Conservation (phyloP, 1,140 invertebrate species). For the Papilio machaon region DNA sequence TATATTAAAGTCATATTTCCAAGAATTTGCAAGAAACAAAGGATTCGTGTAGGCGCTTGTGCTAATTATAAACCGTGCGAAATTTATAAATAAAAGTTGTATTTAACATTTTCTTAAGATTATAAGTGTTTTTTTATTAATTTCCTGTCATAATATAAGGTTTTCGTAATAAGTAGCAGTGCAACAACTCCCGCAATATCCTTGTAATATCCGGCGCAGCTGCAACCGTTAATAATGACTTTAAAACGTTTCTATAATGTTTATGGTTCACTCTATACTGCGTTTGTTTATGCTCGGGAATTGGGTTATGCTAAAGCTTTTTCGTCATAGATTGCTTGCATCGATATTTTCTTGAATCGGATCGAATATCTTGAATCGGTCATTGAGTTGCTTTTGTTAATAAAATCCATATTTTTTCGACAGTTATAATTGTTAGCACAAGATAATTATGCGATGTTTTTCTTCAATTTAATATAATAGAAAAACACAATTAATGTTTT, state of each 20-base stretch:
- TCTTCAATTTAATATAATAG: no score
- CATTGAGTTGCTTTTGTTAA: no score
- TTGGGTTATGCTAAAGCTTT: conserved; percentile 15
- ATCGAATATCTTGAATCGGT: no score
- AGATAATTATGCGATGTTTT: no score
- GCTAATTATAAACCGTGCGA: neutral
- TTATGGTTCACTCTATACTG: conserved; percentile 14
- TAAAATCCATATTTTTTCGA: no score
- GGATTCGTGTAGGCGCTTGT: neutral
- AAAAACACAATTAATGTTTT: no score
- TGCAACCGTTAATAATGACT: conserved; percentile 8
- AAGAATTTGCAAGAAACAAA: no score
- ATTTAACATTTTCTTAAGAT: neutral
- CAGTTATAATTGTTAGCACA: no score
- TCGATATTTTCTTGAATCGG: no score
- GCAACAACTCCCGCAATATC: neutral
- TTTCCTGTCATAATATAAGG: conserved; percentile 11
- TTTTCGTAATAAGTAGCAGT: conserved; percentile 28
- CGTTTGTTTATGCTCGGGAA: conserved; percentile 29
- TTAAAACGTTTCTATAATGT: conserved; percentile 17
- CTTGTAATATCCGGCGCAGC: conserved; percentile 29
- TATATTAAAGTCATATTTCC: no score
- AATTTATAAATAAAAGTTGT: neutral
- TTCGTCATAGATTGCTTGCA: neutral
- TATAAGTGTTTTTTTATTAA: neutral